These are phyloP conservation scores for Glaucopsyche alexis DNA, from an alignment of 2,888 invertebrate species.

Conservation along the genomic window DNA sequence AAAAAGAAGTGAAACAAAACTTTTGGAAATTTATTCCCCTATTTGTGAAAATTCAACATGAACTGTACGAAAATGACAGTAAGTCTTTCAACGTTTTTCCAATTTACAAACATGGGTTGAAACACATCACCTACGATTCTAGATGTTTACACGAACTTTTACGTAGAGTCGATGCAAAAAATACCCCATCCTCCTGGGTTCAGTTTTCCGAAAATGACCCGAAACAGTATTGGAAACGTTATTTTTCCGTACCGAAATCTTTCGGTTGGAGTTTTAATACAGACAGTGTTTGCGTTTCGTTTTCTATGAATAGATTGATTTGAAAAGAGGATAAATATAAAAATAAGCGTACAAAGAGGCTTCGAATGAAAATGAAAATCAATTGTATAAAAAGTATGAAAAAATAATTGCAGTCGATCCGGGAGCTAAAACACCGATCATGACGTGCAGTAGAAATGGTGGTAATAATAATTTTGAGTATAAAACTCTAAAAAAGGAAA, in stretches of 20 bases:
- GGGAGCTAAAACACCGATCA: too few species aligned
- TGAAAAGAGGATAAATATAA: too few species aligned
- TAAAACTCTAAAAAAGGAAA: too few species aligned
- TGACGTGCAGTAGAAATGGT: too few species aligned
- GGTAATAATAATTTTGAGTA: too few species aligned
- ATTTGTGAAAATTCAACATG: conserved; percentile 5
- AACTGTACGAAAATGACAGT: neutral
- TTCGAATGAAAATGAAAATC: too few species aligned
- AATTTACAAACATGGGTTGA: neutral
- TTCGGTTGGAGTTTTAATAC: conserved; percentile 4
- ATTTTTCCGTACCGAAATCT: neutral
- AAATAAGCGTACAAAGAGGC: too few species aligned
- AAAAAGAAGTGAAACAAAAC: conserved; percentile 1
- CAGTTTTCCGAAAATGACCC: conserved; percentile 13
- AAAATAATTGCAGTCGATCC: too few species aligned
- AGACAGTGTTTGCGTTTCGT: neutral
- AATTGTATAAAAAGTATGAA: too few species aligned
- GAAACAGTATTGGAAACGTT: neutral
- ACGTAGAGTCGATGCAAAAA: neutral
- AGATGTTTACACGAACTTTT: neutral
- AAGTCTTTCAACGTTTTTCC: conserved; percentile 2
- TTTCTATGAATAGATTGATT: too few species aligned
- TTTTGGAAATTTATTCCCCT: neutral
- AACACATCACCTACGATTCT: conserved; percentile 13
- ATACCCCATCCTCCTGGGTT: neutral